Evolutionary conservation across 2,113 vertebrate genomes (phyloP).

Genomic region (Paramormyrops kingsleyae): DNA sequence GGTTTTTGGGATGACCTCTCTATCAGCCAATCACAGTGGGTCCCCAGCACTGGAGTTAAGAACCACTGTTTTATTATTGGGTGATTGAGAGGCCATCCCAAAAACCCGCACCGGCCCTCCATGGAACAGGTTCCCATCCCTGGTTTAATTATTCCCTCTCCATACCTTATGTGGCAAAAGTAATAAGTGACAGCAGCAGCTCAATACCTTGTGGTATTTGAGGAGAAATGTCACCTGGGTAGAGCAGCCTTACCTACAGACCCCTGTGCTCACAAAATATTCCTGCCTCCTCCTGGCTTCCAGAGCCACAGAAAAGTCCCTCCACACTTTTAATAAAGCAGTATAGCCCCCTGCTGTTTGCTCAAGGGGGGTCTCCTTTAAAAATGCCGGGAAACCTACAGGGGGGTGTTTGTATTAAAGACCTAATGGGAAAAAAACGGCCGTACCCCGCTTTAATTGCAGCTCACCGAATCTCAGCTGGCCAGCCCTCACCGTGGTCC

Average conservation of each 20-base stretch:
- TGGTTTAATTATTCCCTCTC: conserved; percentile 51
- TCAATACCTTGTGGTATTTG: conserved; percentile 60
- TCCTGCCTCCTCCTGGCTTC: background rate
- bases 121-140: too few species aligned
- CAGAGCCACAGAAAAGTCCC: background rate
- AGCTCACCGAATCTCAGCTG: background rate
- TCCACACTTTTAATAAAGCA: conserved; percentile 22
- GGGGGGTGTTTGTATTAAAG: conserved; percentile 12
- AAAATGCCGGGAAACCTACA: conserved; percentile 8
- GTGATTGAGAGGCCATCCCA: too few species aligned
- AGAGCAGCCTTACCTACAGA: conserved; percentile 5
- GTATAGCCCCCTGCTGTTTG: conserved; percentile 1
- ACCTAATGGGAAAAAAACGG: background rate
- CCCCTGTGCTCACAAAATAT: background rate
- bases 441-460: background rate
- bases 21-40: too few species aligned
- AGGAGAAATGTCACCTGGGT: conserved; percentile 59
- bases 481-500: too few species aligned
- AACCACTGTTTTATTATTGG: too few species aligned
- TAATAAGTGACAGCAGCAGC: conserved; percentile 46
- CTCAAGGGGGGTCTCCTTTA: conserved; percentile 13
- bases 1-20: too few species aligned
- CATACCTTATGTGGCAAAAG: conserved; percentile 42
- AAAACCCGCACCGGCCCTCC: too few species aligned
- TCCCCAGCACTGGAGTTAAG: too few species aligned